Conservation (phyloP, 2,113 vertebrate genomes). For the Colius striatus region DNA sequence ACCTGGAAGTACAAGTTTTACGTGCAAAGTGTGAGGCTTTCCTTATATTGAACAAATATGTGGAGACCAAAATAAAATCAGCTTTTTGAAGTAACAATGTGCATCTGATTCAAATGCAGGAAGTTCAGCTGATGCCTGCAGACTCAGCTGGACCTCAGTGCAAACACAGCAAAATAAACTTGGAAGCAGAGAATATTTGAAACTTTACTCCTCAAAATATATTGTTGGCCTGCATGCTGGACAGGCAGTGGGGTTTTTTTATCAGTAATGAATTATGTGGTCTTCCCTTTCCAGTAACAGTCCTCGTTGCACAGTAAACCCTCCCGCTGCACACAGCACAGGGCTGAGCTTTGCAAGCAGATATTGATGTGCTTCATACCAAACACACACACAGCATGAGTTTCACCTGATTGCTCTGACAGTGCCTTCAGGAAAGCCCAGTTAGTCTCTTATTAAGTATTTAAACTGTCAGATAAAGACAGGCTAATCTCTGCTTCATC, state of each 20-base stretch:
- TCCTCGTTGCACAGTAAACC: not conserved
- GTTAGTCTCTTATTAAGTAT: not conserved
- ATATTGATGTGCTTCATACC: not conserved
- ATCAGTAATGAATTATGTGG: not conserved
- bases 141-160: not conserved
- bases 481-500: not conserved
- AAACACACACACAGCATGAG: not conserved
- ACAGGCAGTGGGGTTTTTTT: not conserved
- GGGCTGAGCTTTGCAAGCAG: fast-evolving
- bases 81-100: not conserved
- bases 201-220: not conserved
- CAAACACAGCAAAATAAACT: not conserved
- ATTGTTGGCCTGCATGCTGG: not conserved
- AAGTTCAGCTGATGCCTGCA: not conserved
- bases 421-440: not conserved
- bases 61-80: not conserved
- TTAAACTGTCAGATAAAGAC: not conserved
- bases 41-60: not conserved
- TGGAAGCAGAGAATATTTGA: not conserved
- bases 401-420: not conserved
- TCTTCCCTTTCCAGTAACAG: not conserved
- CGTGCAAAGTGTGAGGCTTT: not conserved
- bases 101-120: not conserved
- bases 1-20: not conserved
- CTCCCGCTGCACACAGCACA: fast-evolving